These are phyloP conservation scores for Sinocyclocheilus maitianheensis DNA, from an alignment of 2,113 vertebrate genomes.

Conservation along the genomic window DNA sequence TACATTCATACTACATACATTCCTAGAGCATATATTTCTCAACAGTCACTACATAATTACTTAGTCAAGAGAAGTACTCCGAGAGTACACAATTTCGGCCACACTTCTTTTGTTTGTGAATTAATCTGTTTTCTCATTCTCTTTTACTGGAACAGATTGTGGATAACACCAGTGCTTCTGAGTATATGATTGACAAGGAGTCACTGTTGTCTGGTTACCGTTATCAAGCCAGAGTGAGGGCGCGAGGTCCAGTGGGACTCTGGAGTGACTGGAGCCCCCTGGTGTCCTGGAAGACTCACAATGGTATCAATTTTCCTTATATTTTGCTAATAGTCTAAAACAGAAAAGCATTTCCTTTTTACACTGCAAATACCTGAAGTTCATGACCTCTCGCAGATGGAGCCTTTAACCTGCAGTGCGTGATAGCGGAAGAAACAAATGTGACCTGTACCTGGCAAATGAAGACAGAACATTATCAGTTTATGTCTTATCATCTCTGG, in stretches of 20 bases:
- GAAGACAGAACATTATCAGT: conserved; percentile 2
- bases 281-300: conserved; percentile 52
- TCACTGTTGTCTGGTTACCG: conserved; percentile 25
- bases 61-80: too few relatives aligned
- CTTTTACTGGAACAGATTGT: conserved; percentile 33
- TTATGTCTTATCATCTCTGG: conserved; percentile 47
- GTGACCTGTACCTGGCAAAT: conserved; percentile 54
- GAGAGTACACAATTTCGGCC: not conserved
- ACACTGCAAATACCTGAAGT: not conserved
- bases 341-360: not conserved
- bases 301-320: conserved; percentile 31
- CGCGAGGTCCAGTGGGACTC: conserved; percentile 14
- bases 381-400: conserved; percentile 4
- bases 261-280: conserved; percentile 60
- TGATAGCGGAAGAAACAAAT: conserved; percentile 7
- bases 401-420: conserved; percentile 47
- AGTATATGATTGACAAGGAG: conserved; percentile 29
- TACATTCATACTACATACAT: not conserved
- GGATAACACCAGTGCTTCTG: not conserved
- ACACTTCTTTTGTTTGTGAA: not conserved
- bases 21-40: not conserved
- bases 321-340: not conserved
- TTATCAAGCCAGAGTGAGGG: conserved; percentile 57
- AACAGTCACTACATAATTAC: not conserved
- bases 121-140: not conserved